Evolutionary conservation across 2,888 invertebrate genomes (phyloP).

Genomic region (Plusia festucae): DNA sequence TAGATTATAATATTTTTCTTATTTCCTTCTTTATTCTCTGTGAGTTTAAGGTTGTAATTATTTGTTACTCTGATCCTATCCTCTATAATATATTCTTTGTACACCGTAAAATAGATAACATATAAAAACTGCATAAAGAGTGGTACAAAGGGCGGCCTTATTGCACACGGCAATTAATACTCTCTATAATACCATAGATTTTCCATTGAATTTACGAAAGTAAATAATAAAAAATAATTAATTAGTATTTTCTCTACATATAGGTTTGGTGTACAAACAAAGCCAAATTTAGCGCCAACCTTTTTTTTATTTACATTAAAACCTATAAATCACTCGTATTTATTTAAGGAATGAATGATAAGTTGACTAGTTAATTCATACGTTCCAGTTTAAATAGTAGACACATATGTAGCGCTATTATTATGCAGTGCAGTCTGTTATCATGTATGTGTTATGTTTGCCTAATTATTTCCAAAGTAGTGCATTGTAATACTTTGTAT

Average conservation of each 20-base stretch:
- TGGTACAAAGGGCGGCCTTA: too few species aligned
- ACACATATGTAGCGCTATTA: not conserved
- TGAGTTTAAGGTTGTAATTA: too few species aligned
- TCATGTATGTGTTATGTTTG: not conserved
- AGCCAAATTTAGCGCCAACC: not conserved
- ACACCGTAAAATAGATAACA: too few species aligned
- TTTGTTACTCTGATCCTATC: too few species aligned
- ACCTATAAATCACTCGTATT: not conserved
- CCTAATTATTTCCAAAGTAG: not conserved
- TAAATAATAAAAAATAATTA: not conserved
- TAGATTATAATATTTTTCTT: too few species aligned
- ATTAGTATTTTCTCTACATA: not conserved
- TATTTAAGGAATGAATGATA: not conserved
- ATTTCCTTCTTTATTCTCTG: too few species aligned
- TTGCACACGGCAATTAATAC: too few species aligned
- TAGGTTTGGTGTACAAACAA: not conserved
- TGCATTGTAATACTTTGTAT: not conserved
- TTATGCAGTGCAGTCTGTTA: slow-evolving; percentile 1
- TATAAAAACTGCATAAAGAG: too few species aligned
- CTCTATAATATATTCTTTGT: too few species aligned
- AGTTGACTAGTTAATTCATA: not conserved
- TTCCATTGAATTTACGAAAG: not conserved
- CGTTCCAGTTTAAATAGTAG: slow-evolving; percentile 7
- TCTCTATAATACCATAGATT: too few species aligned
- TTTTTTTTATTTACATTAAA: not conserved